Conservation (phyloP, 92 coral and sea anemone genomes). For the Umimayanthus kanabou region DNA sequence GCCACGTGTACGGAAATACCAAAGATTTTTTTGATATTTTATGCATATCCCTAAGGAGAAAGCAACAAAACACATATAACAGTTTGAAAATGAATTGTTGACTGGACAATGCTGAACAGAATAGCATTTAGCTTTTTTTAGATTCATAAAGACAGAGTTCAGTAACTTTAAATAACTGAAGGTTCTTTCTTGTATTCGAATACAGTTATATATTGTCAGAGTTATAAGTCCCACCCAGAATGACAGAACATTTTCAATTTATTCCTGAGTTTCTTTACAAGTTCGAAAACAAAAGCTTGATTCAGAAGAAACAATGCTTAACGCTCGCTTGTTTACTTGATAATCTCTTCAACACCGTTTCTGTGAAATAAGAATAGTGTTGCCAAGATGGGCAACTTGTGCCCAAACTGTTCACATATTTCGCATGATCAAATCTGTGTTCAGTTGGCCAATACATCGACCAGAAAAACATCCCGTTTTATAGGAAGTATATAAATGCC, state of each 20-base stretch:
- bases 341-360: background rate
- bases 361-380: background rate
- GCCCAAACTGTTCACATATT: background rate
- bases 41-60: background rate
- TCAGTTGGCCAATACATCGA: background rate
- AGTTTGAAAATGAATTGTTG: background rate
- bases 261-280: background rate
- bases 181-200: background rate
- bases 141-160: background rate
- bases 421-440: background rate
- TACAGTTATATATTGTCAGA: background rate
- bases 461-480: background rate
- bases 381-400: background rate
- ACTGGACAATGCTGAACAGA: background rate
- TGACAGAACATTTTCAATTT: background rate
- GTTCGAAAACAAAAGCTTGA: background rate
- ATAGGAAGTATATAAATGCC: background rate
- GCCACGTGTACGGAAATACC: slow-evolving; percentile 7
- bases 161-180: background rate
- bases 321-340: background rate
- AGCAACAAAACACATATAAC: background rate
- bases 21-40: background rate
- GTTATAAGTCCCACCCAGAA: background rate
- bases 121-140: background rate
- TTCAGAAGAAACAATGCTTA: background rate